Conservation (phyloP, 2,888 invertebrate species). For the Lycia hirtaria region DNA sequence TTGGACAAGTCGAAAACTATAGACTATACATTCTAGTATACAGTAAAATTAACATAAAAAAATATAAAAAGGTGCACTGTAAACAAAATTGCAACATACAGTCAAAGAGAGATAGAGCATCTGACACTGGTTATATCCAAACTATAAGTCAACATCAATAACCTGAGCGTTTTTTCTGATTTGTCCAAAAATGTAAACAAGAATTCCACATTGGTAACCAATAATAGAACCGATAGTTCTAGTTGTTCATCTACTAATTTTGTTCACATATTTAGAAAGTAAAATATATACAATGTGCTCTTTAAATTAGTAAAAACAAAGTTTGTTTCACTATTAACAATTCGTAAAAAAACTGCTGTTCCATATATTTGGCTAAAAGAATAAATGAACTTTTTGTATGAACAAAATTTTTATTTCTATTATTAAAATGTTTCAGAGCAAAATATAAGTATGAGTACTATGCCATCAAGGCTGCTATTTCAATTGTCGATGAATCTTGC, state of each 20-base stretch:
- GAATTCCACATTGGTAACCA: background rate
- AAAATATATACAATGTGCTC: background rate
- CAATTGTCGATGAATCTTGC: too few species aligned
- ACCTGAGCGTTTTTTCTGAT: too few species aligned
- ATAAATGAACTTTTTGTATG: too few species aligned
- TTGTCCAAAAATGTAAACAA: background rate
- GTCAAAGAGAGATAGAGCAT: background rate
- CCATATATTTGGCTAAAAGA: too few species aligned
- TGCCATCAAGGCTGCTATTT: too few species aligned
- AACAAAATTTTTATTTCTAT: too few species aligned
- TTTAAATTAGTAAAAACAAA: too few species aligned
- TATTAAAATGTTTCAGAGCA: too few species aligned
- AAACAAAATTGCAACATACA: background rate
- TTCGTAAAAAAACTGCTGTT: too few species aligned
- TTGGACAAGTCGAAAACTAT: background rate
- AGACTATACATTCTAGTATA: background rate
- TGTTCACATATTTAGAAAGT: background rate
- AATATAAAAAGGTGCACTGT: background rate
- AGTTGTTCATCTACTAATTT: background rate
- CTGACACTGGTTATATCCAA: background rate
- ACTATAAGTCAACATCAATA: background rate
- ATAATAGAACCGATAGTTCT: background rate
- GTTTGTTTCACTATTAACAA: too few species aligned
- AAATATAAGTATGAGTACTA: too few species aligned
- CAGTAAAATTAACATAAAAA: slow-evolving; percentile 2